Conservation (phyloP, 2,888 invertebrate species). For the Noctua fimbriata region DNA sequence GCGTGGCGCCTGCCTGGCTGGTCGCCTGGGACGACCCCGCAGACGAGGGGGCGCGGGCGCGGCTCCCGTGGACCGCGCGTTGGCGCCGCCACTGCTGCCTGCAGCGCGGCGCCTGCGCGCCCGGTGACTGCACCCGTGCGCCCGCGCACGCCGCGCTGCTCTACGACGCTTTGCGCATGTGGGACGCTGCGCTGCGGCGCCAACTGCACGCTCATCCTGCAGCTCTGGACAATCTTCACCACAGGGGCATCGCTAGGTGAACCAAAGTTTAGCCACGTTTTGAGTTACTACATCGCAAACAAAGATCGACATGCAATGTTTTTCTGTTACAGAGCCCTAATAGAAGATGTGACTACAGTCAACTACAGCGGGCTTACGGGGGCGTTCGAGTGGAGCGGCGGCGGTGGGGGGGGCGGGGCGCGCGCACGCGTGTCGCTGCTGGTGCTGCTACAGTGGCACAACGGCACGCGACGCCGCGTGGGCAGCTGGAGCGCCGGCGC, state of each 20-base stretch:
- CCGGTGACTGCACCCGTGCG: conserved; percentile 46
- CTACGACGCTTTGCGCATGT: conserved; percentile 82
- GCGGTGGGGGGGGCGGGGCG: conserved; percentile 47
- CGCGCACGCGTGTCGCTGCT: conserved; percentile 52
- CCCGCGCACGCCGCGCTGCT: conserved; percentile 78
- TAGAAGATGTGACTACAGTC: conserved; percentile 69
- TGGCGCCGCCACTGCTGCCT: conserved; percentile 43
- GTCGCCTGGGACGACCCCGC: conserved; percentile 69
- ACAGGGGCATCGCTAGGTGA: conserved; percentile 73
- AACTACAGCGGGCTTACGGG: conserved; percentile 81
- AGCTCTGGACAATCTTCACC: conserved; percentile 79
- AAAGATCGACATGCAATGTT: background rate
- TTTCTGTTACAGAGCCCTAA: conserved; percentile 69
- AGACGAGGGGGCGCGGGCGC: conserved; percentile 27
- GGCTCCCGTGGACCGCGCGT: conserved; percentile 35
- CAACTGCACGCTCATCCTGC: conserved; percentile 70
- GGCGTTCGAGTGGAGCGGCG: conserved; percentile 75
- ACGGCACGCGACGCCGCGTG: conserved; percentile 90
- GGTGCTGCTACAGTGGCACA: conserved; percentile 91
- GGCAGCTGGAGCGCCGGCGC: conserved; percentile 90
- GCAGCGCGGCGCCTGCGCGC: conserved; percentile 49
- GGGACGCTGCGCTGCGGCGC: conserved; percentile 77
- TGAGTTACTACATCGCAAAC: background rate
- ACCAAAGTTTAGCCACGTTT: background rate
- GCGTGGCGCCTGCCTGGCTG: conserved; percentile 77